Evolutionary conservation across 2,113 vertebrate genomes (phyloP), one percentile per base, ranked within the genome.

Genomic region (Siphamia tubifer): DNA sequence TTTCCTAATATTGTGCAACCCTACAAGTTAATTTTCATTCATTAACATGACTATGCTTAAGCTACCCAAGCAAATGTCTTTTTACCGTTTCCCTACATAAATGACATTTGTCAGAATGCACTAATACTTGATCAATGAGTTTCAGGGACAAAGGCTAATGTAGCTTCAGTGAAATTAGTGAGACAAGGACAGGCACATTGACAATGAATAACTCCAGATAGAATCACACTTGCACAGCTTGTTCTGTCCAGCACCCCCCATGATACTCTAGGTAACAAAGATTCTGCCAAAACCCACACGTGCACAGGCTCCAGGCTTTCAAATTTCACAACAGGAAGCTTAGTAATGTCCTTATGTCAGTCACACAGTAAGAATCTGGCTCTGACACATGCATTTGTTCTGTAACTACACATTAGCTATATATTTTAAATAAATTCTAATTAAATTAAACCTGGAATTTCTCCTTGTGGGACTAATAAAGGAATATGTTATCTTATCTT

Each of bases 221-320:
- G 34, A 67, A 66, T 72, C 63, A 55, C 61, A 31, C 27, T 31
- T 51, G 25, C 36, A 60, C 48, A 55, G 52, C 16, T 20, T 12
- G 36, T 66, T 32, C 51, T 12, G 15, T 19, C 15, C 54, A 5
- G 7, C 31, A 35, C 25, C 40, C 40, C 20, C 20, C 30, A 25
- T 15, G 32, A 21, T 42, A 55, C 49, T 68, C 42, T 47, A 19
- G 23, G 60, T 52, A 40, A 58, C 15, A 13, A 30, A 32, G 23
- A 56, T 23, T 52, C 4, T 60, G 63, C 63, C 67, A 74, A 77
- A 74, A 61, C 56, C 49, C 68, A 77, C 60, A 54, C 57, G 67
- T 49, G 47, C 1, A 45, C 60, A 68, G 44, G 44, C 42, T 38
- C 36, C 8, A 25, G 2, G 31, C 55, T 60, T 66, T 55, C 38